A percentile compares a stretch with the other conserved stretches of the same genome.
These are phyloP conservation scores for Coregonus sp. DNA, from an alignment of 2,797 vertebrate species.

Conservation along the genomic window DNA sequence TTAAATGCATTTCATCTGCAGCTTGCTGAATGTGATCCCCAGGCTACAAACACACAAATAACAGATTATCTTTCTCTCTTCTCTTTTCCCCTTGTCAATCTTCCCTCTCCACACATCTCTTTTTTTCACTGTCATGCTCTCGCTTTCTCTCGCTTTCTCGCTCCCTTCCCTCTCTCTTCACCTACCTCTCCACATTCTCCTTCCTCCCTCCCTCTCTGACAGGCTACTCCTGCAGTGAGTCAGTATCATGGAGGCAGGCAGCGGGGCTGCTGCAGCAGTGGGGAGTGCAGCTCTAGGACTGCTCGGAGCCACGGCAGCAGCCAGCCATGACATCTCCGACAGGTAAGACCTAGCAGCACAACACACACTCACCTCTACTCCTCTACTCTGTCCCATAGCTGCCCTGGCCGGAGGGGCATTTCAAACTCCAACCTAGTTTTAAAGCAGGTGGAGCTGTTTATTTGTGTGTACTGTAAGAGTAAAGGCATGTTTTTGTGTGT, in stretches of 20 bases:
- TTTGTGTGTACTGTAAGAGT: neutral
- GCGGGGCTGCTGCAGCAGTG: constrained; percentile 80
- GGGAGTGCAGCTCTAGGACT: constrained; percentile 78
- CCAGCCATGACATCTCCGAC: constrained; percentile 80
- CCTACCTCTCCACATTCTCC: constrained; percentile 22
- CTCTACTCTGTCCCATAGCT: neutral
- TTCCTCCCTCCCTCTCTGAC: constrained; percentile 47
- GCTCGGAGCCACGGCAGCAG: constrained; percentile 74
- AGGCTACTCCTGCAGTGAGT: constrained; percentile 82
- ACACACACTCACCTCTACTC: constrained; percentile 21
- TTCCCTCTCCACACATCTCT: neutral
- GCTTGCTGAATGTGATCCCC: constrained; percentile 42
- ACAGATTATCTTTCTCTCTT: constrained; percentile 21
- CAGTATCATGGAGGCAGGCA: constrained; percentile 85
- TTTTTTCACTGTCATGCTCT: neutral
- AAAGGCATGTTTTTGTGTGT: neutral
- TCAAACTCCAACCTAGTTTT: neutral
- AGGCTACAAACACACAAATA: constrained; percentile 43
- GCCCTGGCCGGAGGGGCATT: neutral
- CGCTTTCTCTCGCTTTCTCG: constrained; percentile 37
- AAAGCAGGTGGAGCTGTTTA: neutral
- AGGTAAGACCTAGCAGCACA: constrained; percentile 67
- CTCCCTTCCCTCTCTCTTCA: constrained; percentile 43
- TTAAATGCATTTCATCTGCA: constrained; percentile 37
- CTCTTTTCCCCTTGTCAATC: neutral